A percentile compares a stretch with the other conserved stretches of the same genome.
Evolutionary conservation across 2,113 vertebrate species (phyloP).

Genomic region (Antechinus stuartii): DNA sequence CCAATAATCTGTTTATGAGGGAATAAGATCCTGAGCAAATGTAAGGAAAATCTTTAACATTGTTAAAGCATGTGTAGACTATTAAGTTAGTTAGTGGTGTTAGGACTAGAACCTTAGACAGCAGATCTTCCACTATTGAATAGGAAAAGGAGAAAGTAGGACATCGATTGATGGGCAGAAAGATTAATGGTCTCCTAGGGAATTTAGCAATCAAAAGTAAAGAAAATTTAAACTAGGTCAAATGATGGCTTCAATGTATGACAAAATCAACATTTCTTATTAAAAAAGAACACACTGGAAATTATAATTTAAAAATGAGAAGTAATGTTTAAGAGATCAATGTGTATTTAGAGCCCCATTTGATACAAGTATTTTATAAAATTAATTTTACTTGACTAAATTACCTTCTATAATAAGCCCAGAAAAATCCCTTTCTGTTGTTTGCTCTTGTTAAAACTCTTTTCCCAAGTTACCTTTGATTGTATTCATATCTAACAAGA

Average conservation of each 20-base stretch:
- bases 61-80: not conserved
- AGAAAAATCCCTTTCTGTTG: constrained; percentile 77
- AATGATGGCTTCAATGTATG: constrained; percentile 33
- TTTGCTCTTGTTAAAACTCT: constrained; percentile 73
- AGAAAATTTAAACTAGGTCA: constrained; percentile 28
- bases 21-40: constrained; percentile 15
- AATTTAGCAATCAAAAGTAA: not conserved
- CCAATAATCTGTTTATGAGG: not conserved
- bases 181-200: constrained; percentile 28
- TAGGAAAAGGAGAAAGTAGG: not conserved
- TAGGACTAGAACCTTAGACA: not conserved
- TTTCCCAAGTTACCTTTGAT: constrained; percentile 63
- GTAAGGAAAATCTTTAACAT: not conserved
- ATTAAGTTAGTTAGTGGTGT: constrained; percentile 11
- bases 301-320: constrained; percentile 28
- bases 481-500: constrained; percentile 61
- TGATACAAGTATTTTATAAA: constrained; percentile 72
- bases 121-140: not conserved
- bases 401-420: constrained; percentile 66
- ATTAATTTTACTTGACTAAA: constrained; percentile 74
- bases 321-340: not conserved
- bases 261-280: constrained; percentile 39
- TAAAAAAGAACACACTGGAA: constrained; percentile 37
- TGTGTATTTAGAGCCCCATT: constrained; percentile 60
- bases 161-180: not conserved